Percentiles rank a stretch among this genome's conserved stretches.
phyloP scores from a whole-genome alignment of 2,888 invertebrate genomes.

The Mythimna pallens region DNA sequence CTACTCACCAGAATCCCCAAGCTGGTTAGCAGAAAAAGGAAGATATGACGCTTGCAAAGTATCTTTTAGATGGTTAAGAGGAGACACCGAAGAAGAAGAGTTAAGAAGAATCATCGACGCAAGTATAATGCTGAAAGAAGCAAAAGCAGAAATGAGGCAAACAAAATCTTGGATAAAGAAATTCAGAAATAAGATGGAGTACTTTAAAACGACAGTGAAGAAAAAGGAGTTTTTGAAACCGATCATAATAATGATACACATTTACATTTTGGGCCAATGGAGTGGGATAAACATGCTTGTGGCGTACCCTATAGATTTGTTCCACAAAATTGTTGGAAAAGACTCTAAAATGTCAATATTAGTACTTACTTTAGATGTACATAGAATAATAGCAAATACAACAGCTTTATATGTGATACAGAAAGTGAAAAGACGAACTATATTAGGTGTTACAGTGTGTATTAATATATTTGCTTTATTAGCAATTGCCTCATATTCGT shows the following conservation, averaged over 20 bases:
- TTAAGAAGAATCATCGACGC: slow-evolving; percentile 75
- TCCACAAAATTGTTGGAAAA: slow-evolving; percentile 75
- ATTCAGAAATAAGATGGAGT: slow-evolving; percentile 66
- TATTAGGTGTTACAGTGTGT: slow-evolving; percentile 74
- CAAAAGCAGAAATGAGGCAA: slow-evolving; percentile 66
- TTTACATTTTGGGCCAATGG: slow-evolving; percentile 79
- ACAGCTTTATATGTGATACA: slow-evolving; percentile 80
- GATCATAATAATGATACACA: slow-evolving; percentile 80
- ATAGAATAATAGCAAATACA: slow-evolving; percentile 79
- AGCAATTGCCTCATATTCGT: slow-evolving; percentile 75
- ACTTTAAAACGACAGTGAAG: slow-evolving; percentile 71
- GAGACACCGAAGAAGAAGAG: slow-evolving; percentile 81
- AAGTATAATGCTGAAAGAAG: slow-evolving; percentile 72
- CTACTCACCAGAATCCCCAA: slow-evolving; percentile 91
- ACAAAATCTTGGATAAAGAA: slow-evolving; percentile 67
- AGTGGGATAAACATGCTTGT: slow-evolving; percentile 80
- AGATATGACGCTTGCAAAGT: slow-evolving; percentile 87
- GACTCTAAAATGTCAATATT: slow-evolving; percentile 73
- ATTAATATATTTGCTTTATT: slow-evolving; percentile 76
- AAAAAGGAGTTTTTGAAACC: slow-evolving; percentile 80
- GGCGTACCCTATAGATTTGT: slow-evolving; percentile 78
- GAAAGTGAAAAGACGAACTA: slow-evolving; percentile 79
- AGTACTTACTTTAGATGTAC: slow-evolving; percentile 78
- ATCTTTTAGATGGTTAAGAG: slow-evolving; percentile 90
- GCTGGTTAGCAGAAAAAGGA: slow-evolving; percentile 91